Percentiles rank a stretch among this genome's conserved stretches.
Evolutionary conservation across 2,113 vertebrate species (phyloP).

Genomic region (Loxodonta africana): DNA sequence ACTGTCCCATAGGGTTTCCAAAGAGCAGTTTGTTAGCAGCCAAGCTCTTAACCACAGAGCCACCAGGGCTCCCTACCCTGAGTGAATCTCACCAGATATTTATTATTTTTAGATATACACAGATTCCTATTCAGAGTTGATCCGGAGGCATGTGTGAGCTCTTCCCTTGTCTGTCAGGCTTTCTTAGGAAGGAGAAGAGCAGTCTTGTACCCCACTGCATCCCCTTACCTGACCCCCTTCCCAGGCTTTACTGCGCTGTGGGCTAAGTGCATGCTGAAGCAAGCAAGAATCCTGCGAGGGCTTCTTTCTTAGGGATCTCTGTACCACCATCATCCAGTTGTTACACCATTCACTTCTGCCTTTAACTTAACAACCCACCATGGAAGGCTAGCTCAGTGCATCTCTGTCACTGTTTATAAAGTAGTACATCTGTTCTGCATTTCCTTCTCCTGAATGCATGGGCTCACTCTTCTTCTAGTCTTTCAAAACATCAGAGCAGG

Average conservation of each 20-base stretch:
- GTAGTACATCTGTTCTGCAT: not conserved
- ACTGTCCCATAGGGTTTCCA: too few species aligned
- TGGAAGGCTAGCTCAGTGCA: not conserved
- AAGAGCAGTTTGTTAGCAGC: too few species aligned
- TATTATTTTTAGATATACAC: not conserved
- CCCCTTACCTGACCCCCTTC: not conserved
- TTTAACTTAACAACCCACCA: not conserved
- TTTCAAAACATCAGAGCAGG: not conserved
- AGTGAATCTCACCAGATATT: not conserved
- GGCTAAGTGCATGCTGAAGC: fast-evolving
- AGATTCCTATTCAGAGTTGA: not conserved
- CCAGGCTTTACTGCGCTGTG: not conserved
- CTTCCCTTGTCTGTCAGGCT: not conserved
- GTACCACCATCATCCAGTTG: not conserved
- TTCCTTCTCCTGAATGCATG: not conserved
- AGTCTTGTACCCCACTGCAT: not conserved
- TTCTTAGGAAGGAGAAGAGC: not conserved
- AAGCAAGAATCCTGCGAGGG: not conserved
- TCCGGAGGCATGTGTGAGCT: not conserved
- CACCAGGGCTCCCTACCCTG: not conserved
- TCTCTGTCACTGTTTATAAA: not conserved
- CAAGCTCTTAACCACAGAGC: too few species aligned
- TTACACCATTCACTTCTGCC: not conserved
- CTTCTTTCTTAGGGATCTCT: not conserved
- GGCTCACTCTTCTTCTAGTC: not conserved